phyloP scores from a whole-genome alignment of 2,113 vertebrate genomes.

The Siphamia tubifer region DNA sequence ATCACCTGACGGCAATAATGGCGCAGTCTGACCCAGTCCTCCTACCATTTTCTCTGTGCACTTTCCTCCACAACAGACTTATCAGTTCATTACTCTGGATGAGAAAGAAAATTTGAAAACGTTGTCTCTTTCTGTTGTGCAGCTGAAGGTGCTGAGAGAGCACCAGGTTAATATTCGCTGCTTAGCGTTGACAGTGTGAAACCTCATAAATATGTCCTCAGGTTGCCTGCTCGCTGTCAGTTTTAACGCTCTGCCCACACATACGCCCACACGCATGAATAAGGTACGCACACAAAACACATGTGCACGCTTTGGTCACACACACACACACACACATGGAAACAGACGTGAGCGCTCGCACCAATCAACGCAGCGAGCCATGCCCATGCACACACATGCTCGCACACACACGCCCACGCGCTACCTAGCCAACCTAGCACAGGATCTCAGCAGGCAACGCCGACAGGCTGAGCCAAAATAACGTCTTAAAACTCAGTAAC shows the following conservation, averaged over 20 bases:
- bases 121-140: slow-evolving; percentile 32
- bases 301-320: neutral
- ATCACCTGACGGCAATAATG: slow-evolving; percentile 37
- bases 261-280: slow-evolving; percentile 55
- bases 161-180: slow-evolving; percentile 66
- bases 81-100: slow-evolving; percentile 36
- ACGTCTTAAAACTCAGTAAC: slow-evolving; percentile 64
- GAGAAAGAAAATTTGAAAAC: slow-evolving; percentile 46
- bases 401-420: slow-evolving; percentile 35
- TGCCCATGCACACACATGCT: slow-evolving; percentile 11
- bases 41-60: slow-evolving; percentile 20
- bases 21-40: slow-evolving; percentile 16
- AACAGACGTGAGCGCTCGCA: neutral
- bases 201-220: slow-evolving; percentile 65
- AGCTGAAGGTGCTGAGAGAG: slow-evolving; percentile 48
- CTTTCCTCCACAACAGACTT: slow-evolving; percentile 35
- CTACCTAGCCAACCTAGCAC: slow-evolving; percentile 41
- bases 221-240: slow-evolving; percentile 64
- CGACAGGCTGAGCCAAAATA: slow-evolving; percentile 67
- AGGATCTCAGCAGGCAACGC: slow-evolving; percentile 53
- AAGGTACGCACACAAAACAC: slow-evolving; percentile 25
- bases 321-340: slow-evolving; percentile 1
- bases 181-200: slow-evolving; percentile 53
- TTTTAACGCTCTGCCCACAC: slow-evolving; percentile 59
- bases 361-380: slow-evolving; percentile 6